These are phyloP conservation scores for Pseudococcus longispinus DNA, from an alignment of 2,888 invertebrate species.

Conservation along the genomic window DNA sequence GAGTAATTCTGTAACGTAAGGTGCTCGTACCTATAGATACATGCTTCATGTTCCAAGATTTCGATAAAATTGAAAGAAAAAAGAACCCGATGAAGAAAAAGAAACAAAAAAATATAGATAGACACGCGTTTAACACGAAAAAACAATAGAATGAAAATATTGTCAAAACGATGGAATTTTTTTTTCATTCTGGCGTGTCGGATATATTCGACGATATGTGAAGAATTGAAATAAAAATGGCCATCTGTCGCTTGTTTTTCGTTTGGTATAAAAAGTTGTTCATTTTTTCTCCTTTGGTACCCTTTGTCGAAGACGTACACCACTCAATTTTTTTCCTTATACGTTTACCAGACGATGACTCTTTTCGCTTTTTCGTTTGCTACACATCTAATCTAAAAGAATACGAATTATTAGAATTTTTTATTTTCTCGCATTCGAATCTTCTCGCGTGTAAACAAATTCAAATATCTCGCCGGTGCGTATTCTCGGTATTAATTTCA, in stretches of 20 bases:
- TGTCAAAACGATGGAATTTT: neutral
- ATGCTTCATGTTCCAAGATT: neutral
- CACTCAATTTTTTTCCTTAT: neutral
- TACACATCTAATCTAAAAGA: neutral
- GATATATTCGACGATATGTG: neutral
- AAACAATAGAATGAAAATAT: slow-evolving; percentile 4
- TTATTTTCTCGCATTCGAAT: neutral
- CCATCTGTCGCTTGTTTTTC: slow-evolving; percentile 30
- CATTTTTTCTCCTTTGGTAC: neutral
- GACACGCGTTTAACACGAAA: neutral
- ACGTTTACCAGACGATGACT: neutral
- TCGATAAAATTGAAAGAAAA: neutral
- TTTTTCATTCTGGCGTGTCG: neutral
- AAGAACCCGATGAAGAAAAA: neutral
- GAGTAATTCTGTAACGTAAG: neutral
- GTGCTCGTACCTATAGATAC: neutral
- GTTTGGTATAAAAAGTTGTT: neutral
- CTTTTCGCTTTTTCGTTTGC: neutral
- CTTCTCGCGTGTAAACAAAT: neutral
- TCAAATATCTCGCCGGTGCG: neutral
- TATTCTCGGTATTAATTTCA: neutral
- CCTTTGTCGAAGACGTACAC: neutral
- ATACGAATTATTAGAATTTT: neutral
- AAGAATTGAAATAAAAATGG: slow-evolving; percentile 31
- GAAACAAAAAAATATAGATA: neutral